Evolutionary conservation across 2,797 vertebrate genomes (phyloP), one percentile per base, ranked within the genome.

Genomic region (Crotalus adamanteus): DNA sequence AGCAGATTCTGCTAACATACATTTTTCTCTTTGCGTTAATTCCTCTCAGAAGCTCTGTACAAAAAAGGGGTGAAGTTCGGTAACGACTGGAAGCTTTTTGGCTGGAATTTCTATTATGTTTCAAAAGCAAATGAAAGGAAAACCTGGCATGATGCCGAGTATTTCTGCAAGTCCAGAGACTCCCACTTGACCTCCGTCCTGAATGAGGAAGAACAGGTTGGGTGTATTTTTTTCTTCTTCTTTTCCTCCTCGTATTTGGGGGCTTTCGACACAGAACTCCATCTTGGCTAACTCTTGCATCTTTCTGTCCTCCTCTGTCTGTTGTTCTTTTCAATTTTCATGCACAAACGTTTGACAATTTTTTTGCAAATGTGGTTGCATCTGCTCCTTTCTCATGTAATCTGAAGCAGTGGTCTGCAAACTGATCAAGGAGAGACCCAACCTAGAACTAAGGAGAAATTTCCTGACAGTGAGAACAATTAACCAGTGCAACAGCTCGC

Each of bases 131-230:
- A 4, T 0, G 94, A 92, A 0, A 0, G 0, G 4, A 94, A 92
- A 63, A 2, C 86, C 2, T 95, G 95, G 95, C 16, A 1, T 0
- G 69, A 94, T 0, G 95, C 95, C 0, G 94, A 94, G 87, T 78
- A 61, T 0, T 85, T 94, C 42, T 96, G 95, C 11, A n/a, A 87
- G 14, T 57, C 91, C 28, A 1, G 37, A 3, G 60, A 89, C 7
- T 22, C 94, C 2, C 94, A 95, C 37, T 90, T 96, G 59, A 0
- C 60, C 61, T 94, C 95, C 5, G 1, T 96, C 88, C 91, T 92
- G 63, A 61, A 73, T 42, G 4, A 25, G 0, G 88, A 93, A 11
- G 95, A 95, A 31, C 95, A 95, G 95, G 95, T 90, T 25, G 13
- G 0, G 3, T n/a, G 8, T 63, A 22, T 37, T 37, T 28, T 65